Percentiles rank a stretch among this genome's conserved stretches.
Evolutionary conservation across 2,113 vertebrate genomes (phyloP).

Genomic region (Cyprinodon tularosa): DNA sequence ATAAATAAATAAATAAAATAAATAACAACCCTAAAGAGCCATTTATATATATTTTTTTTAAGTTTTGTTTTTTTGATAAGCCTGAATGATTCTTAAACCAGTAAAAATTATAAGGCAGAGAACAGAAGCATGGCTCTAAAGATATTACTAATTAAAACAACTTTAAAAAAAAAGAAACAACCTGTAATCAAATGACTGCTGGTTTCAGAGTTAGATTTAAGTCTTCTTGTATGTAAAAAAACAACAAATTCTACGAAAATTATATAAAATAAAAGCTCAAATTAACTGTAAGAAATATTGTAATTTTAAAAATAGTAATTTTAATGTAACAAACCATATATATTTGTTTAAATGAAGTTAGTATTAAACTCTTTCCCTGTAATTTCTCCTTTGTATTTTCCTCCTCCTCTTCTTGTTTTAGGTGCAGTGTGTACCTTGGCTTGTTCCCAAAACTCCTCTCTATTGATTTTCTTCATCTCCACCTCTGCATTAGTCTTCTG

Average conservation of each 20-base stretch:
- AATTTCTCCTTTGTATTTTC: neutral
- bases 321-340: neutral
- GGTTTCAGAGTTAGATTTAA: neutral
- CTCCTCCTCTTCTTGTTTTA: neutral
- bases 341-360: neutral
- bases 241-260: neutral
- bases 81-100: neutral
- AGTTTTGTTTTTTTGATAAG: no score
- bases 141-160: neutral
- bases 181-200: neutral
- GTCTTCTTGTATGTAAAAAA: neutral
- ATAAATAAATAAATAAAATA: no score
- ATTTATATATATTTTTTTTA: no score
- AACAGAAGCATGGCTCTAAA: neutral
- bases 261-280: neutral
- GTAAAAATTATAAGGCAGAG: no score
- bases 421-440: slow-evolving; percentile 85
- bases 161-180: neutral
- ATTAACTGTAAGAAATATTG: neutral
- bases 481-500: slow-evolving; percentile 96
- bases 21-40: no score
- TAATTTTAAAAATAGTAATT: neutral
- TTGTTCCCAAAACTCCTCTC: slow-evolving; percentile 98
- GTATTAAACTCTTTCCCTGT: neutral
- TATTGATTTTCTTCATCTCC: slow-evolving; percentile 98